phyloP scores from a whole-genome alignment of 2,797 vertebrate species.

The Anniella stebbinsi region DNA sequence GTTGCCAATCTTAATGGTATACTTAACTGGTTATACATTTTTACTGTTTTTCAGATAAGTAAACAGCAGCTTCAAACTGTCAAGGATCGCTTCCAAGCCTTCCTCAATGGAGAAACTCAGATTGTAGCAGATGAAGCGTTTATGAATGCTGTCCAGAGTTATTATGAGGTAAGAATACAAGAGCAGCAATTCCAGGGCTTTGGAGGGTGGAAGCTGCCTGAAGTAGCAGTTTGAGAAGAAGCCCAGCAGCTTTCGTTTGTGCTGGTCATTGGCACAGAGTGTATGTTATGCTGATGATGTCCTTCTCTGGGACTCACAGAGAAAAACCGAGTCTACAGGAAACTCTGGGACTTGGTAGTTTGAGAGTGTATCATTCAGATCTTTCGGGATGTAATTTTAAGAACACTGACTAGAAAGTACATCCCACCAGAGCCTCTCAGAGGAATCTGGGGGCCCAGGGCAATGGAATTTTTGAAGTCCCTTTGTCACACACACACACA shows the following conservation, averaged over 20 bases:
- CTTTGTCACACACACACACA: too few relatives aligned
- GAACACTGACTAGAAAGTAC: neutral
- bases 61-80: conserved; percentile 96
- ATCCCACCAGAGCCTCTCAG: too few relatives aligned
- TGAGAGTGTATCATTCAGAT: too few relatives aligned
- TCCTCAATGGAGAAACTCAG: conserved; percentile 96
- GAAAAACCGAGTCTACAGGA: too few relatives aligned
- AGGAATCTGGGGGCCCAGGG: too few relatives aligned
- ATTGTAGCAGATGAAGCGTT: conserved; percentile 98
- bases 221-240: neutral
- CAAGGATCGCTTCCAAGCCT: conserved; percentile 96
- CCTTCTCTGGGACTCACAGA: too few relatives aligned
- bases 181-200: neutral
- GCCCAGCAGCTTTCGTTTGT: neutral
- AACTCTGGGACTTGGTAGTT: too few relatives aligned
- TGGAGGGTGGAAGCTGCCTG: neutral
- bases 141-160: conserved; percentile 98
- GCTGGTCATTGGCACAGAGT: neutral
- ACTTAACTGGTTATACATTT: neutral
- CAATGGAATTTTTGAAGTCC: too few relatives aligned
- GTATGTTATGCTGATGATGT: too few relatives aligned
- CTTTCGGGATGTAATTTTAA: neutral
- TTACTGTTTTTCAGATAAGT: conserved; percentile 87
- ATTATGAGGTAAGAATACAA: conserved; percentile 89
- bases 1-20: neutral